Percentiles rank a stretch among this genome's conserved stretches.
Conservation (phyloP, 2,888 invertebrate species). For the Herminia tarsipennalis region DNA sequence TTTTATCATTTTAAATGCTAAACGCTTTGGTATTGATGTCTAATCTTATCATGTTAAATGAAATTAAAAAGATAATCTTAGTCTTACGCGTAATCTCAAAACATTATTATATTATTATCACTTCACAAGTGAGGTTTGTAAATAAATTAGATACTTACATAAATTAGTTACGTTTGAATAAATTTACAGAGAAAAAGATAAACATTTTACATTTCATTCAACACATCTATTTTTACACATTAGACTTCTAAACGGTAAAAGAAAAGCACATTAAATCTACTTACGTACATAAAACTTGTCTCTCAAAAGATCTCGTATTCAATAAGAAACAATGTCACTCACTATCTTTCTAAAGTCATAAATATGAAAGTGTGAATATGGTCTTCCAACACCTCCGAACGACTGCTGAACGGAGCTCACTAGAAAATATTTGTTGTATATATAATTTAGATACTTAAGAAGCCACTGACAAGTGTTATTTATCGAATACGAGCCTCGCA, state of each 20-base stretch:
- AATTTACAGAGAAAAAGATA: background rate
- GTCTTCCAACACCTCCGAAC: too few relatives aligned
- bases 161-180: background rate
- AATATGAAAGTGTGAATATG: too few relatives aligned
- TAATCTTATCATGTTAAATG: constrained; percentile 20
- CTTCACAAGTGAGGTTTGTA: constrained; percentile 38
- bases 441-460: too few relatives aligned
- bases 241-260: constrained; percentile 11
- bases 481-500: background rate
- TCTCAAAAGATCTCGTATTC: background rate
- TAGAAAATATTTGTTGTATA: too few relatives aligned
- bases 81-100: constrained; percentile 10
- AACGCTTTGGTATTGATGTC: constrained; percentile 29
- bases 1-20: constrained; percentile 14
- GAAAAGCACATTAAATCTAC: constrained; percentile 2
- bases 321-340: background rate
- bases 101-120: constrained; percentile 27
- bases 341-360: too few relatives aligned
- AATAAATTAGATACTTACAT: constrained; percentile 20
- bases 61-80: constrained; percentile 26
- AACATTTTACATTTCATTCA: constrained; percentile 18
- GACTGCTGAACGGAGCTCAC: too few relatives aligned
- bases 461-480: background rate
- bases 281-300: background rate
- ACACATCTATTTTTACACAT: constrained; percentile 26